Conservation (phyloP, 2,113 vertebrate genomes). For the Gymnobelideus leadbeateri region DNA sequence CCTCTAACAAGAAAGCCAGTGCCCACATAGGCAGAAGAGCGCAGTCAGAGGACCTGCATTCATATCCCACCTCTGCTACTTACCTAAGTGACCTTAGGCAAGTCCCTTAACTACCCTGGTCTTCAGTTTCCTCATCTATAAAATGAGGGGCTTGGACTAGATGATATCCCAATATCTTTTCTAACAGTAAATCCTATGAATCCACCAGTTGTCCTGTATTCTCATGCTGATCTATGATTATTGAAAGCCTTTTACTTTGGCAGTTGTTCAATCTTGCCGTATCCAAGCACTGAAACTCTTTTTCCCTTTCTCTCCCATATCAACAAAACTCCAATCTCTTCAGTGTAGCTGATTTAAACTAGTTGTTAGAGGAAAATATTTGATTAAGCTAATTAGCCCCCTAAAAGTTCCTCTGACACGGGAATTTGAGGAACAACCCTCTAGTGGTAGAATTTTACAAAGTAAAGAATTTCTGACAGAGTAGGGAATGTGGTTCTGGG, state of each 20-base stretch:
- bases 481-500: background rate
- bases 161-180: background rate
- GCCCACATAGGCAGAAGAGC: background rate
- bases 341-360: background rate
- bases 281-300: background rate
- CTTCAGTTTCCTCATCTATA: background rate
- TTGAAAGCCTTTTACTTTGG: background rate
- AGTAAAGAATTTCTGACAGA: background rate
- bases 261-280: background rate
- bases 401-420: background rate
- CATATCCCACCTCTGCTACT: background rate
- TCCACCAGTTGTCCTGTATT: background rate
- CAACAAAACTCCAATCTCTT: background rate
- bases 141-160: background rate
- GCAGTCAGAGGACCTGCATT: background rate
- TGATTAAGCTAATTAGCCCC: background rate
- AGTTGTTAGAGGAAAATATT: background rate
- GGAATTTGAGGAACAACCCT: background rate
- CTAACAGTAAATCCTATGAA: background rate
- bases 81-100: background rate
- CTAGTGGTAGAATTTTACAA: background rate
- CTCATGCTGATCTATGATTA: background rate
- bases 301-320: background rate
- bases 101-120: background rate
- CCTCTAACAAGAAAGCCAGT: background rate